Conservation (phyloP, 2,797 vertebrate genomes). For the Scarus forsteni region DNA sequence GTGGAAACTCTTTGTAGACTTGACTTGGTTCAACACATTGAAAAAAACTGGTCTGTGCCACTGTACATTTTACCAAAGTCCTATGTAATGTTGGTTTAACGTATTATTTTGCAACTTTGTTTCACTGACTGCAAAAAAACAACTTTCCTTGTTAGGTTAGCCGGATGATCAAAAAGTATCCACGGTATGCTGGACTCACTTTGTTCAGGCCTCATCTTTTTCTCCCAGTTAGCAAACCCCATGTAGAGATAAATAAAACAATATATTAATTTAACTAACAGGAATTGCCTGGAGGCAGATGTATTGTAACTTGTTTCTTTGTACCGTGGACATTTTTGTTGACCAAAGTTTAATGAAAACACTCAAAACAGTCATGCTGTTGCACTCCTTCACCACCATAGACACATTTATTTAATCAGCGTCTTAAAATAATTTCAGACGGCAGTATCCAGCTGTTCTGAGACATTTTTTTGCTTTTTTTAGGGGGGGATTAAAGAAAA, state of each 20-base stretch:
- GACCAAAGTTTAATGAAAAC: constrained; percentile 5
- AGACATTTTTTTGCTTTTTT: neutral
- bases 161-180: no score
- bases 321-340: neutral
- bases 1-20: no score
- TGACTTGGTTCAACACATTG: no score
- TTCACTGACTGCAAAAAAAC: no score
- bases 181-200: no score
- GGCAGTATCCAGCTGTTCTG: neutral
- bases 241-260: neutral
- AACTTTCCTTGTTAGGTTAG: no score
- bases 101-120: no score
- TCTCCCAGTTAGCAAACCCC: neutral
- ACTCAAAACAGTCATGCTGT: no score
- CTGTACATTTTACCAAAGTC: no score
- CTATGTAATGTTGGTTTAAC: no score
- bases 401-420: constrained; percentile 7
- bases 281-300: neutral
- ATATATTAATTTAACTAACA: neutral
- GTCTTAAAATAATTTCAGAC: constrained; percentile 2
- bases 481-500: neutral
- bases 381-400: neutral
- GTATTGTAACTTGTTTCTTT: neutral
- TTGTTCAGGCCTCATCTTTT: neutral
- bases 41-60: no score